A percentile compares a stretch with the other conserved stretches of the same genome.
Evolutionary conservation across 2,113 vertebrate genomes (phyloP).

Genomic region (Lepisosteus osseus): DNA sequence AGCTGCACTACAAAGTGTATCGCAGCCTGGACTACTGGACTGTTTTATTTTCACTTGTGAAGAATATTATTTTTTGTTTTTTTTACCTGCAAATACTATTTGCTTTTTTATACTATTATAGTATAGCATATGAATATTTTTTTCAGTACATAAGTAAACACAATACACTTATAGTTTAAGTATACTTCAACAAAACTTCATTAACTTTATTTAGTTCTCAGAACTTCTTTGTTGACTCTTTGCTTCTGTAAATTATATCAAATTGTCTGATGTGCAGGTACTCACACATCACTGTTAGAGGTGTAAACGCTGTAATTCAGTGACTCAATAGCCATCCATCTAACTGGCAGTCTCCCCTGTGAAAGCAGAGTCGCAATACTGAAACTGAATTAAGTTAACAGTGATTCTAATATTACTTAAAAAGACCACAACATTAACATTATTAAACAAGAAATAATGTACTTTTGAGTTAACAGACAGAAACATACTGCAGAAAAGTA

Average conservation of each 20-base stretch:
- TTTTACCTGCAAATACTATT: too few relatives aligned
- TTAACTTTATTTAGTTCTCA: background rate
- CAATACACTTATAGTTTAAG: background rate
- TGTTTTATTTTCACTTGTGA: too few relatives aligned
- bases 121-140: background rate
- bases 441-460: too few relatives aligned
- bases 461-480: too few relatives aligned
- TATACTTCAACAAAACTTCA: background rate
- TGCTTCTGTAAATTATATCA: background rate
- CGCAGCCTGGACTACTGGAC: too few relatives aligned
- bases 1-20: too few relatives aligned
- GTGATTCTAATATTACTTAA: too few relatives aligned
- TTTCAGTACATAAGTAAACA: background rate
- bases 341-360: conserved; percentile 81
- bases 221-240: background rate
- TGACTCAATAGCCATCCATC: conserved; percentile 89
- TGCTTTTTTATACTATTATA: too few relatives aligned
- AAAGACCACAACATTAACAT: too few relatives aligned
- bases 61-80: too few relatives aligned
- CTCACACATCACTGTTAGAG: conserved; percentile 86
- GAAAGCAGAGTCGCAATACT: conserved; percentile 15
- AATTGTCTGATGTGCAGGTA: conserved; percentile 17
- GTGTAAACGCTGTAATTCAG: conserved; percentile 89
- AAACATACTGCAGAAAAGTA: too few relatives aligned
- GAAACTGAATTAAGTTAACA: too few relatives aligned